Conservation (phyloP, 2,113 vertebrate species). For the Anarhynchus alexandrinus region DNA sequence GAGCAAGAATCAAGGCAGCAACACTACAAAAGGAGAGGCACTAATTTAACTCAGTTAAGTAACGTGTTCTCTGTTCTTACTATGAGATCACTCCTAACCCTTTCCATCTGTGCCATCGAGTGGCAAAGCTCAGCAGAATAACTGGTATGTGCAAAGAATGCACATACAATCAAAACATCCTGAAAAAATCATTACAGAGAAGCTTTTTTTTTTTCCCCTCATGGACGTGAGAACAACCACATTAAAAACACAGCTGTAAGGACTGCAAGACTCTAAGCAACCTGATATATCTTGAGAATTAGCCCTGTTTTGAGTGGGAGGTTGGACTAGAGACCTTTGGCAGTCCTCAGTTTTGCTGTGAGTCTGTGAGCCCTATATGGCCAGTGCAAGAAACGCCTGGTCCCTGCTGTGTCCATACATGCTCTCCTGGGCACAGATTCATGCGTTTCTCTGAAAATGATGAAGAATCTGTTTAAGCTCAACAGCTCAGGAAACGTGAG, state of each 20-base stretch:
- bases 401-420: not conserved
- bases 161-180: not conserved
- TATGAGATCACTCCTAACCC: not conserved
- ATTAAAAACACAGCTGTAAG: not conserved
- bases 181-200: not conserved
- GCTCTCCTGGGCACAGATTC: not conserved
- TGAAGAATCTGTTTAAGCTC: not conserved
- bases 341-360: not conserved
- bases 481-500: not conserved
- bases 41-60: not conserved
- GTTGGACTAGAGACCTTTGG: not conserved
- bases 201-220: not conserved
- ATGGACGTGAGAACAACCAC: not conserved
- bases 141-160: not conserved
- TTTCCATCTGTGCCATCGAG: accelerated
- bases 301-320: not conserved
- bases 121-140: not conserved
- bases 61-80: not conserved
- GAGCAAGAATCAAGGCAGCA: not conserved
- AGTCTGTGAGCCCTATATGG: not conserved
- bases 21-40: not conserved
- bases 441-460: not conserved
- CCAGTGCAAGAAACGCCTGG: not conserved
- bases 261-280: not conserved
- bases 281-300: not conserved